phyloP scores from a whole-genome alignment of 2,888 invertebrate genomes.

The Salticus scenicus region DNA sequence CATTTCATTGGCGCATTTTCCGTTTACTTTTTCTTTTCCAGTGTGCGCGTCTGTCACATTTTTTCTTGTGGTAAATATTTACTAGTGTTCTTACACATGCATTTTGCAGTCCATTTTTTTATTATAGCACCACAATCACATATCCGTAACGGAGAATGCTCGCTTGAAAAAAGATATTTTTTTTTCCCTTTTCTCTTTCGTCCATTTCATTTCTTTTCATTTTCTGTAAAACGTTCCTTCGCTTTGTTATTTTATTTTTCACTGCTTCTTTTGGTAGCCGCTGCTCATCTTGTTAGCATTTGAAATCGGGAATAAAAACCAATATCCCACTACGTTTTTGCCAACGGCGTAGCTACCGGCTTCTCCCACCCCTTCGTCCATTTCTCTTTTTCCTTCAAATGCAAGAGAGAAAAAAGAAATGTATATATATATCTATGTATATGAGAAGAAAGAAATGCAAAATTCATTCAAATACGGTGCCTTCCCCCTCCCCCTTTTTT shows the following conservation, averaged over 20 bases:
- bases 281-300: conserved; percentile 65
- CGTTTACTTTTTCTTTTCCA: no score
- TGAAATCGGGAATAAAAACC: conserved; percentile 69
- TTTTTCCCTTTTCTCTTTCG: conserved; percentile 48
- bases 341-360: conserved; percentile 41
- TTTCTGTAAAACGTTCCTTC: conserved; percentile 42
- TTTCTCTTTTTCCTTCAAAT: conserved; percentile 38
- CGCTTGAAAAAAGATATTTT: background rate
- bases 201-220: conserved; percentile 66
- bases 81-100: conserved; percentile 33
- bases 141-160: conserved; percentile 1
- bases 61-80: conserved; percentile 34
- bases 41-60: no score
- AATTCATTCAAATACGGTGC: conserved; percentile 68
- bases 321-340: conserved; percentile 58
- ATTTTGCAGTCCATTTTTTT: conserved; percentile 35
- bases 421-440: conserved; percentile 47
- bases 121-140: conserved; percentile 4
- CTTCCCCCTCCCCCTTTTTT: conserved; percentile 21
- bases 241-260: conserved; percentile 15
- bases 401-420: conserved; percentile 42
- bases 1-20: no score
- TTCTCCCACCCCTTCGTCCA: conserved; percentile 39
- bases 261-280: conserved; percentile 20
- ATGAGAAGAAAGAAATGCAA: conserved; percentile 65